phyloP scores from a whole-genome alignment of 2,113 vertebrate species.

The Sinocyclocheilus anshuiensis region DNA sequence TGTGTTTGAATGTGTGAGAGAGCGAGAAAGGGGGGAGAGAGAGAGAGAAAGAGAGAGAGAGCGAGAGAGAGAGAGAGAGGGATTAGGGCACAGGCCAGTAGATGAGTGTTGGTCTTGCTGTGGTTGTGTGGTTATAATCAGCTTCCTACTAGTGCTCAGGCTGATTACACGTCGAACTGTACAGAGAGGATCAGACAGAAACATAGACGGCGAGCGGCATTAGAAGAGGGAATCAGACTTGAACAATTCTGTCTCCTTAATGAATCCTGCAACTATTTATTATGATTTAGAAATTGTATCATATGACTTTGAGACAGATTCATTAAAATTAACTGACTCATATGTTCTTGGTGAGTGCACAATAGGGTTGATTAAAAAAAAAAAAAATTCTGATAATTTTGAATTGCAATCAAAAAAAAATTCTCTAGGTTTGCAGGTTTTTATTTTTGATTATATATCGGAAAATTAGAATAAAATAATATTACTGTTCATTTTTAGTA shows the following conservation, averaged over 20 bases:
- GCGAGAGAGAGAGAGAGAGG: conserved; percentile 47
- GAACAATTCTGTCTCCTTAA: conserved; percentile 2
- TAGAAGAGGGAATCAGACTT: neutral
- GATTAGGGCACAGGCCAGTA: conserved; percentile 71
- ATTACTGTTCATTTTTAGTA: too few relatives aligned
- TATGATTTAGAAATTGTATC: neutral
- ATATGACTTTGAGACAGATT: neutral
- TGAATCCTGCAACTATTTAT: neutral
- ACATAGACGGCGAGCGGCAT: neutral
- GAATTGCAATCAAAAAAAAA: too few relatives aligned
- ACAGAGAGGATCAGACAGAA: neutral
- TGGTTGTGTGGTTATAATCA: conserved; percentile 34
- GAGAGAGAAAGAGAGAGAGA: conserved; percentile 59
- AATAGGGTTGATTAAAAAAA: too few relatives aligned
- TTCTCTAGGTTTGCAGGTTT: too few relatives aligned
- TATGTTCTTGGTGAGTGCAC: too few relatives aligned
- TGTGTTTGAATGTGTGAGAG: conserved; percentile 10
- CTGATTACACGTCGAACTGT: conserved; percentile 20
- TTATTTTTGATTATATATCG: too few relatives aligned
- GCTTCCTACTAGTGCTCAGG: conserved; percentile 16
- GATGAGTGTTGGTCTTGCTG: conserved; percentile 55
- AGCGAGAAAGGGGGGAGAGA: conserved; percentile 60
- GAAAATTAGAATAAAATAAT: too few relatives aligned
- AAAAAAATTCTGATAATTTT: too few relatives aligned
- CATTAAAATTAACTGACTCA: too few relatives aligned